Conservation (phyloP, 2,888 invertebrate species). For the Alsophila aescularia region DNA sequence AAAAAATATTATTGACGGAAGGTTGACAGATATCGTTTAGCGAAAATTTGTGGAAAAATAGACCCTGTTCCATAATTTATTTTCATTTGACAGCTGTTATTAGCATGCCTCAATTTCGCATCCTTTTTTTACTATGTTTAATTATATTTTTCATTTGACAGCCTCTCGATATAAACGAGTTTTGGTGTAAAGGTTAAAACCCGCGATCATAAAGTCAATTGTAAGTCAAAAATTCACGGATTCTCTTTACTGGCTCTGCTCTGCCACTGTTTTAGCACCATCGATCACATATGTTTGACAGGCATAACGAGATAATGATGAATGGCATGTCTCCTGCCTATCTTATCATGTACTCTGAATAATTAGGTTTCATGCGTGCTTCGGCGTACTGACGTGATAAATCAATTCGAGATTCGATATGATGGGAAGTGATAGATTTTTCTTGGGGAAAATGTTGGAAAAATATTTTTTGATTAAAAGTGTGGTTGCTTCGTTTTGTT, state of each 20-base stretch:
- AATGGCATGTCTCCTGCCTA: conserved; percentile 18
- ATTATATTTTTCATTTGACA: too few relatives aligned
- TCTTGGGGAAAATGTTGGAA: not conserved
- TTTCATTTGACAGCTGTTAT: conserved; percentile 25
- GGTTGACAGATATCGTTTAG: too few relatives aligned
- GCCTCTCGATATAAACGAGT: conserved; percentile 18
- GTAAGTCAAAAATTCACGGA: too few relatives aligned
- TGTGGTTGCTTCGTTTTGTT: too few relatives aligned
- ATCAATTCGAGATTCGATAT: conserved; percentile 1
- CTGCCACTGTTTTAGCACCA: not conserved
- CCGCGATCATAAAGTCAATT: too few relatives aligned
- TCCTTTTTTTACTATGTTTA: conserved; percentile 8
- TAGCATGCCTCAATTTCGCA: conserved; percentile 19
- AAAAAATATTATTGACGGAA: too few relatives aligned
- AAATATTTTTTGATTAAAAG: too few relatives aligned
- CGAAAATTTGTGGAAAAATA: not conserved
- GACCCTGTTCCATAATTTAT: conserved; percentile 1
- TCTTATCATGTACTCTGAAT: conserved; percentile 12
- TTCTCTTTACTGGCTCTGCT: not conserved
- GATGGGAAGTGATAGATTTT: not conserved
- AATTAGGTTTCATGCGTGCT: conserved; percentile 5
- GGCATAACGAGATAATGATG: conserved; percentile 33
- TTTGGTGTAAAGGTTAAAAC: not conserved
- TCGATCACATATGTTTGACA: conserved; percentile 27
- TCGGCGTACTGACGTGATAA: not conserved